phyloP scores from a whole-genome alignment of 2,888 invertebrate species.

The Drosophila barbarae region DNA sequence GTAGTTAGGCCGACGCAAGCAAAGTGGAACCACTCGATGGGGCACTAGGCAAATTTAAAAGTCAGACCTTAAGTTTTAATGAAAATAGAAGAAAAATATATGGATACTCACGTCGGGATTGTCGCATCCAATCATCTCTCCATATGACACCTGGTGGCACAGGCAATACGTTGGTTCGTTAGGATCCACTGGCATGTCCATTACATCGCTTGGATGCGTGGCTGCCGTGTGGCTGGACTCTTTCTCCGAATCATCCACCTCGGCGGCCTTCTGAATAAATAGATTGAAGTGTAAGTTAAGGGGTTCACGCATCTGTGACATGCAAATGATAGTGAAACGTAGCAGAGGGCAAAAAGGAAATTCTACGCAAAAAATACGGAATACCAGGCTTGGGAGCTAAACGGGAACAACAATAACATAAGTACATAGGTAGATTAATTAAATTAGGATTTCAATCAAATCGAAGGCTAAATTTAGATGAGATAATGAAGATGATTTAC shows the following conservation, averaged over 20 bases:
- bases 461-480: constrained; percentile 39
- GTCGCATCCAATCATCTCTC: constrained; percentile 97
- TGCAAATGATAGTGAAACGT: constrained; percentile 25
- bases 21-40: constrained; percentile 97
- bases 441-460: constrained; percentile 30
- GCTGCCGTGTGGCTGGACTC: constrained; percentile 80
- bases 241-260: constrained; percentile 81
- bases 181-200: constrained; percentile 96
- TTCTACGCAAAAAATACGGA: constrained; percentile 2
- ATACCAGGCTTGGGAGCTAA: neutral
- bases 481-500: constrained; percentile 78
- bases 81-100: no score
- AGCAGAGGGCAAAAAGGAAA: neutral
- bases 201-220: constrained; percentile 92
- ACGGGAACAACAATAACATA: neutral
- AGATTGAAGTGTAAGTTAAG: constrained; percentile 1
- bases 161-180: constrained; percentile 99
- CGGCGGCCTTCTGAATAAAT: constrained; percentile 73
- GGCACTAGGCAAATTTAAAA: constrained; percentile 80
- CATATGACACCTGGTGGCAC: constrained; percentile 97
- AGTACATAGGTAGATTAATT: neutral
- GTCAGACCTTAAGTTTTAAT: neutral
- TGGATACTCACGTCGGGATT: constrained; percentile 83
- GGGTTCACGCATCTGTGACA: neutral
- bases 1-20: constrained; percentile 92